A percentile compares a stretch with the other conserved stretches of the same genome.
These are phyloP conservation scores for Gobionotothen gibberifrons DNA, from an alignment of 2,797 vertebrate species.

Conservation along the genomic window DNA sequence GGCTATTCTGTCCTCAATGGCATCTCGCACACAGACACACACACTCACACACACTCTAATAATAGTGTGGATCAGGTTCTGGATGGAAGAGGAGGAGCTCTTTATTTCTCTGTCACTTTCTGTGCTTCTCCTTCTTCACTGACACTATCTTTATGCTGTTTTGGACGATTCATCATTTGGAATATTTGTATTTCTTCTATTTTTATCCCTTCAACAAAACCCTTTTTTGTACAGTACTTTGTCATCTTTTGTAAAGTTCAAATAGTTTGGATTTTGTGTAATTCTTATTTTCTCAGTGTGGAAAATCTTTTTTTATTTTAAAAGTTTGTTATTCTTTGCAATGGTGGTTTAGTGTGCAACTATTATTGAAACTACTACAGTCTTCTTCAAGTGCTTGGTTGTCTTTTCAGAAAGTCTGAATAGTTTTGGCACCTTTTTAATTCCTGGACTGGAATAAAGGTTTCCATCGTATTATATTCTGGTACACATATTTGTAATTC, in stretches of 20 bases:
- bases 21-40: slow-evolving; percentile 28
- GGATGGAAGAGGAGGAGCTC: slow-evolving; percentile 38
- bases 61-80: slow-evolving; percentile 75
- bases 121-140: neutral
- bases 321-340: no score
- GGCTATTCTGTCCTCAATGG: slow-evolving; percentile 59
- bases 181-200: neutral
- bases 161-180: neutral
- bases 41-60: slow-evolving; percentile 62
- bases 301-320: no score
- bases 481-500: neutral
- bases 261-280: no score
- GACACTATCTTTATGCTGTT: neutral
- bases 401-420: neutral
- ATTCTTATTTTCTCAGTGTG: no score
- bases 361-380: no score
- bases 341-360: no score
- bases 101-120: slow-evolving; percentile 2
- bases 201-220: no score
- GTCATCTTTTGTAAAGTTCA: no score
- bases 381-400: no score
- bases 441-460: no score
- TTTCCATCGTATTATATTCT: neutral
- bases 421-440: neutral
- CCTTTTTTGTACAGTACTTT: neutral